Evolutionary conservation across 2,113 vertebrate species (phyloP).

Genomic region (Bostrychus sinensis): DNA sequence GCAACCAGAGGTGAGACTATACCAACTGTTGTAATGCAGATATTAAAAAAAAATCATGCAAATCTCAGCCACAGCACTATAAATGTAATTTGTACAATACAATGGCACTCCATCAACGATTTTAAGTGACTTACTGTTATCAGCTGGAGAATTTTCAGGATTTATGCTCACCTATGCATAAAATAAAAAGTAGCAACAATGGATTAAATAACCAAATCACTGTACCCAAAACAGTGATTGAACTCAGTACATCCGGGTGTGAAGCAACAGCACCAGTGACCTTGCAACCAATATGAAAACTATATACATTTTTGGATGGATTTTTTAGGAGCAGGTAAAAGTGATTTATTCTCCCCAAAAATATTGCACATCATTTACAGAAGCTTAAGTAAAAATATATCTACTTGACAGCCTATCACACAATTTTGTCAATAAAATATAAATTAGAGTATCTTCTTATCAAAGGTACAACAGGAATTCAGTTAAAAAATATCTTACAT

Average conservation of each 20-base stretch:
- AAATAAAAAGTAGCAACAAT: too few relatives aligned
- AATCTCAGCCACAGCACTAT: too few relatives aligned
- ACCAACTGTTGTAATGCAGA: not conserved
- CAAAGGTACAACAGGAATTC: not conserved
- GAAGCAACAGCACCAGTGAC: too few relatives aligned
- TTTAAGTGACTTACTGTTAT: conserved; percentile 45
- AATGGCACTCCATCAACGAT: too few relatives aligned
- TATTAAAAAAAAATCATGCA: not conserved
- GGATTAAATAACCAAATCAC: not conserved
- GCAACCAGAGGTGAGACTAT: conserved; percentile 6
- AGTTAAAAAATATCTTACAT: not conserved
- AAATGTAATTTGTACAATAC: too few relatives aligned
- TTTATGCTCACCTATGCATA: conserved; percentile 86
- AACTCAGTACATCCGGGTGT: too few relatives aligned
- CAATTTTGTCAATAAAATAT: not conserved
- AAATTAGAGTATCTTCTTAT: not conserved
- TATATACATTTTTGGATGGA: too few relatives aligned
- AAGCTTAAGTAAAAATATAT: too few relatives aligned
- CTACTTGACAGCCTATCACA: not conserved
- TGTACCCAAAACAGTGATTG: not conserved
- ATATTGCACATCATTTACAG: too few relatives aligned
- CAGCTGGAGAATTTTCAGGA: not conserved
- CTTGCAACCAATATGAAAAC: too few relatives aligned
- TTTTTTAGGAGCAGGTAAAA: too few relatives aligned
- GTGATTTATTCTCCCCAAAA: too few relatives aligned